A percentile compares a stretch with the other conserved stretches of the same genome.
Evolutionary conservation across 2,113 vertebrate genomes (phyloP).

Genomic region (Gallinago media): DNA sequence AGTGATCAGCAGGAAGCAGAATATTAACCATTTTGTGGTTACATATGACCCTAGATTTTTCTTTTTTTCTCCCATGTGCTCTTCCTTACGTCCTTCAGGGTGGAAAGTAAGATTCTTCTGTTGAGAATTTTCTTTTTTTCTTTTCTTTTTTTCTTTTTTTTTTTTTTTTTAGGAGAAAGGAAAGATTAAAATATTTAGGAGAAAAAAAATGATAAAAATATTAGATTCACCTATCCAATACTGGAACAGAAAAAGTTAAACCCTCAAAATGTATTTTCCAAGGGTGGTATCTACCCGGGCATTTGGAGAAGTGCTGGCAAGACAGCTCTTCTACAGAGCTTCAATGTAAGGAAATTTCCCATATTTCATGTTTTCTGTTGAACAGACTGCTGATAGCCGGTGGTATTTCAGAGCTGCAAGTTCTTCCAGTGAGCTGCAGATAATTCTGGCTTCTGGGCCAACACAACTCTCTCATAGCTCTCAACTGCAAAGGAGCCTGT

Average conservation of each 20-base stretch:
- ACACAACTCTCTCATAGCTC: fast-evolving
- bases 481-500: not conserved
- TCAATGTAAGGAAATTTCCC: not conserved
- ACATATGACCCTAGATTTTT: not conserved
- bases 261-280: not conserved
- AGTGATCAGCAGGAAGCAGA: not conserved
- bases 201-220: not conserved
- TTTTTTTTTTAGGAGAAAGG: not conserved
- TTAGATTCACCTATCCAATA: fast-evolving
- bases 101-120: not conserved
- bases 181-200: not conserved
- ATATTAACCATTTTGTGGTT: not conserved
- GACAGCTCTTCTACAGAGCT: not conserved
- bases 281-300: fast-evolving
- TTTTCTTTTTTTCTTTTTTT: not conserved
- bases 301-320: not conserved
- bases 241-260: not conserved
- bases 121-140: not conserved
- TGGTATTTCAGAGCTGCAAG: not conserved
- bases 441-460: not conserved
- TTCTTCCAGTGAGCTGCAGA: not conserved
- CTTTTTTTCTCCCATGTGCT: not conserved
- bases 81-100: not conserved
- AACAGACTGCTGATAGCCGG: not conserved
- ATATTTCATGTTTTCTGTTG: not conserved